Evolutionary conservation across 2,888 invertebrate species (phyloP), one percentile per base, ranked within the genome.

Genomic region (Apoda limacodes): DNA sequence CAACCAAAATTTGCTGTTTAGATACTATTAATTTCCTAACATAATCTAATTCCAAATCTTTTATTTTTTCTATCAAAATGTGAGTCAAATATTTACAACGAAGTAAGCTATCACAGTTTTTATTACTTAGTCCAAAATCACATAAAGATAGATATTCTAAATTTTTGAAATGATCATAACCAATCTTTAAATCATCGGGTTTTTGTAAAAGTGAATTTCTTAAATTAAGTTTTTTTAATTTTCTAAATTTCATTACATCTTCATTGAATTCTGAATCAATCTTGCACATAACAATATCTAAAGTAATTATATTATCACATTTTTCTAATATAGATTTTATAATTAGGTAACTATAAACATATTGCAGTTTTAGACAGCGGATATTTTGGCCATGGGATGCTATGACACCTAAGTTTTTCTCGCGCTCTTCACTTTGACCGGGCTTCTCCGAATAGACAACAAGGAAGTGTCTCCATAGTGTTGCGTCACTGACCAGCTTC

Each of bases 241-340:
- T 52, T 6, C 64, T 59, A 69, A 71, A 75, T 31, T 42, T 62
- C 13, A 40, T 50, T 15, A 76, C 34, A 34, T 70, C 62, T 11
- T 56, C 43, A 46, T 65, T 64, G 39, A 80, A 64, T 19, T 67
- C 62, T 39, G 62, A 62, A 29, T 51, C 50, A 14, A 81, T 50
- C 27, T 64, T 50, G 36, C 81, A 81, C 80, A 81, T 81, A 2
- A 74, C 56, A 28, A 81, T 44, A 49, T 78, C 75, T 11, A 82
- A 39, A 11, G 67, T 63, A 14, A 50, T 53, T 22, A 82, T 52
- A 43, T 76, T 66, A 11, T 40, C 35, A 45, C 80, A 78, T 34
- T 58, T 49, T 4, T 58, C 52, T 29, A 70, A 50, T 20, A 82
- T 52, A 14, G 60, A 48, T 41, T 59, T 59, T 12, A 76, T 59